These are phyloP conservation scores for Brachyalestes nurse DNA, from an alignment of 2,797 vertebrate genomes.

Conservation along the genomic window DNA sequence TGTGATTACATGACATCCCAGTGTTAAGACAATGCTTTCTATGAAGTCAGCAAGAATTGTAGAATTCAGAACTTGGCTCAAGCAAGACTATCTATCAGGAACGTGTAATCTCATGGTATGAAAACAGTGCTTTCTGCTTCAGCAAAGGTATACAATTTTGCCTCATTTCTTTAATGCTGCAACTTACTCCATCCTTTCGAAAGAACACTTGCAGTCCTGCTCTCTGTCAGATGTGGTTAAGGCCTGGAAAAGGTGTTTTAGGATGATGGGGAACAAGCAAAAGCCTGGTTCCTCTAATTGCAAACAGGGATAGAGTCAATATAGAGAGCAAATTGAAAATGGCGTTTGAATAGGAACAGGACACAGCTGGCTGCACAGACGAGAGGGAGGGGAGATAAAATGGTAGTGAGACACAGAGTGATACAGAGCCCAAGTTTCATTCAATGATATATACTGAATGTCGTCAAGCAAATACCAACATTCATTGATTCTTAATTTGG, in stretches of 20 bases:
- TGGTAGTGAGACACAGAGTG: constrained; percentile 37
- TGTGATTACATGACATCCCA: constrained; percentile 1
- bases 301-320: constrained; percentile 80
- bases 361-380: constrained; percentile 67
- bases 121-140: background rate
- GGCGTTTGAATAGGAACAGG: constrained; percentile 74
- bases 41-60: background rate
- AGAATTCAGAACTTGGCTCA: background rate
- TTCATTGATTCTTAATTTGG: background rate
- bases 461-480: background rate
- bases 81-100: background rate
- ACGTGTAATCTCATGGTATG: background rate
- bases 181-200: background rate
- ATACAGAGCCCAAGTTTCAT: background rate
- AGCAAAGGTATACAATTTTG: background rate
- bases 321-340: constrained; percentile 80
- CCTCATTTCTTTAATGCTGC: background rate
- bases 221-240: constrained; percentile 48
- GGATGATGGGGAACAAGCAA: constrained; percentile 74
- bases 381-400: constrained; percentile 44
- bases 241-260: constrained; percentile 58
- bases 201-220: constrained; percentile 12
- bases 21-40: background rate
- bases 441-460: background rate
- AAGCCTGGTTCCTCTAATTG: constrained; percentile 78